A percentile compares a stretch with the other conserved stretches of the same genome.
Conservation (phyloP, 2,113 vertebrate species). For the Lynx canadensis region DNA sequence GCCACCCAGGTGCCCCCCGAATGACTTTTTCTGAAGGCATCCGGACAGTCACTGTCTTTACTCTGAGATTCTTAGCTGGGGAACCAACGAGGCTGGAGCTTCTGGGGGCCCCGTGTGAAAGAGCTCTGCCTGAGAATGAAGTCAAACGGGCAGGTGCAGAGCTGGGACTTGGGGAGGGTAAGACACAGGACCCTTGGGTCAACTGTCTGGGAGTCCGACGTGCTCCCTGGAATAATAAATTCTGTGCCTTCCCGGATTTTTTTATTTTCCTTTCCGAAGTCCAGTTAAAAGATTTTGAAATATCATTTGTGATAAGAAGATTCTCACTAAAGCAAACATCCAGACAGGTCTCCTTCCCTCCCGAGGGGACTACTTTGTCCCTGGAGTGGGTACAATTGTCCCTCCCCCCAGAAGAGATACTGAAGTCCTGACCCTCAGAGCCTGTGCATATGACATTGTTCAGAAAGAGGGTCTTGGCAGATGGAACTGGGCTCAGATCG, state of each 20-base stretch:
- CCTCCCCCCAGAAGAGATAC: background rate
- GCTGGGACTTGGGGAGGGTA: background rate
- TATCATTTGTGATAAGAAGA: background rate
- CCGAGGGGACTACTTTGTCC: background rate
- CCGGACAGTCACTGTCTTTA: background rate
- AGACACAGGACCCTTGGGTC: background rate
- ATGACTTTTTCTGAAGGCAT: background rate
- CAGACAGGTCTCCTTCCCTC: background rate
- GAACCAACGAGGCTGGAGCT: background rate
- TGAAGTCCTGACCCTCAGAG: background rate
- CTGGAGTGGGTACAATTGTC: background rate
- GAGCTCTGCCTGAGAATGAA: background rate
- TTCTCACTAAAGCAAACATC: background rate
- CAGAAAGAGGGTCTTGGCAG: background rate
- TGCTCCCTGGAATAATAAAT: no score
- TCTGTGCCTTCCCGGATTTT: rapidly evolving
- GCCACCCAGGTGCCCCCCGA: no score
- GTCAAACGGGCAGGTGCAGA: background rate
- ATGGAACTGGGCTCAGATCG: background rate
- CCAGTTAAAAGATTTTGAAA: background rate
- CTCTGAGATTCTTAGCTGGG: background rate
- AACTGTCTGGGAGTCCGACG: rapidly evolving
- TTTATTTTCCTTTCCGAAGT: background rate
- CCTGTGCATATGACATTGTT: background rate
- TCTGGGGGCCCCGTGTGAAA: rapidly evolving